Evolutionary conservation across 2,797 vertebrate species (phyloP).

Genomic region (Synanceia verrucosa): DNA sequence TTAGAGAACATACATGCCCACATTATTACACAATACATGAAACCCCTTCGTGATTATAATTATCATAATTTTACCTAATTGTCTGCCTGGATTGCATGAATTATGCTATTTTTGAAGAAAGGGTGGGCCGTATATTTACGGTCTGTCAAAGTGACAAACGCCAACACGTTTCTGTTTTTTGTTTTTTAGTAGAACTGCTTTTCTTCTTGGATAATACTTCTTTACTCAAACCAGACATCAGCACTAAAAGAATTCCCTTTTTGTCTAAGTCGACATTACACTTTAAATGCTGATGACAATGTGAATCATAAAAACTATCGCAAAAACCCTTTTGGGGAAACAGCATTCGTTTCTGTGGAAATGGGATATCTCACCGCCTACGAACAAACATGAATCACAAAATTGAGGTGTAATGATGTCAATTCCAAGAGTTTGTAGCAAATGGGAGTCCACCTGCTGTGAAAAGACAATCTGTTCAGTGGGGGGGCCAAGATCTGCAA

Average conservation of each 20-base stretch:
- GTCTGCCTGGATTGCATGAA: slow-evolving; percentile 61
- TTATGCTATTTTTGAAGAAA: slow-evolving; percentile 68
- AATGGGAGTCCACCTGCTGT: slow-evolving; percentile 82
- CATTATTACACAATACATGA: slow-evolving; percentile 35
- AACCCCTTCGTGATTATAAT: slow-evolving; percentile 66
- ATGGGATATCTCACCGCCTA: slow-evolving; percentile 67
- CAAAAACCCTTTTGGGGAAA: slow-evolving; percentile 59
- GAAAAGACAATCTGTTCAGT: slow-evolving; percentile 83
- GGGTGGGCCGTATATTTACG: slow-evolving; percentile 71
- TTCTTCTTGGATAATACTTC: slow-evolving; percentile 28
- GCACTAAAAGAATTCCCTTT: slow-evolving; percentile 25
- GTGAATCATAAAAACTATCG: slow-evolving; percentile 60
- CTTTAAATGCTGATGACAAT: slow-evolving; percentile 57
- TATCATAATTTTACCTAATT: slow-evolving; percentile 74
- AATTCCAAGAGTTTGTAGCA: slow-evolving; percentile 82
- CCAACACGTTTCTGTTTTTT: slow-evolving; percentile 32
- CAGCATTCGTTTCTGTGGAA: slow-evolving; percentile 54
- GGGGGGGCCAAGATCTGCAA: slow-evolving; percentile 69
- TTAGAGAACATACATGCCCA: slow-evolving; percentile 16
- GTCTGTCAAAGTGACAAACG: slow-evolving; percentile 59
- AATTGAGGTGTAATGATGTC: slow-evolving; percentile 88
- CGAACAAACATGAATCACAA: slow-evolving; percentile 81
- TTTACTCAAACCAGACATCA: slow-evolving; percentile 25
- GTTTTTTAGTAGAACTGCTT: slow-evolving; percentile 6
- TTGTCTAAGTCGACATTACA: slow-evolving; percentile 43